Percentiles rank a stretch among this genome's conserved stretches.
Conservation (phyloP, 2,113 vertebrate genomes). For the Pseudolaguvia tuberculata region DNA sequence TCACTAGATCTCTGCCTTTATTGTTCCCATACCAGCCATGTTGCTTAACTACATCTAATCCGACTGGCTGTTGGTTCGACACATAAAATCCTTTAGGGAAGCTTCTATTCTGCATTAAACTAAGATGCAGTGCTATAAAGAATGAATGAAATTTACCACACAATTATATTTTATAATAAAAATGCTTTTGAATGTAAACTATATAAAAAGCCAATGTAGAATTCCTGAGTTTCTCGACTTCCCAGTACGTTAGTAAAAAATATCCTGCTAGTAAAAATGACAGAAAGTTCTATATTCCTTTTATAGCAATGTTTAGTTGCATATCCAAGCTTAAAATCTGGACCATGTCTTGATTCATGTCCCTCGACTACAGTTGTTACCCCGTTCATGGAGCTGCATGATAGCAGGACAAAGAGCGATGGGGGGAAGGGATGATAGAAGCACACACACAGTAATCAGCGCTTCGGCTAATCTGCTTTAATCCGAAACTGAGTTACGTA, state of each 20-base stretch:
- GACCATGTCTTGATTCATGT: constrained; percentile 36
- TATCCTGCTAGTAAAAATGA: background rate
- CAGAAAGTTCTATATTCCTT: background rate
- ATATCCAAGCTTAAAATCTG: constrained; percentile 44
- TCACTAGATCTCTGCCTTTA: constrained; percentile 25
- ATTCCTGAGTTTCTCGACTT: background rate
- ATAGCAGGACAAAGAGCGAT: constrained; percentile 45
- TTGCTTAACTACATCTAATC: constrained; percentile 29
- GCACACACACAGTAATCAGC: constrained; percentile 33
- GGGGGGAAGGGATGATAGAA: constrained; percentile 41
- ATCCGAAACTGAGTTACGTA: constrained; percentile 42
- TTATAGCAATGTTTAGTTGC: constrained; percentile 12
- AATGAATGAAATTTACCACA: constrained; percentile 3
- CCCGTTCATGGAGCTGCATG: constrained; percentile 33
- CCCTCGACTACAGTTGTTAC: constrained; percentile 35
- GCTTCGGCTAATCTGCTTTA: constrained; percentile 43
- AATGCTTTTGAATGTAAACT: constrained; percentile 12
- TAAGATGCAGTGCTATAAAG: constrained; percentile 12
- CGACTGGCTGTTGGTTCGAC: background rate
- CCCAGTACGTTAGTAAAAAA: background rate
- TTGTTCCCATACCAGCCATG: constrained; percentile 25
- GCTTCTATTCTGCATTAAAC: constrained; percentile 17
- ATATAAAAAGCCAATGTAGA: background rate
- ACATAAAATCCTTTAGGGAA: constrained; percentile 25
- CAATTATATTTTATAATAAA: constrained; percentile 17